Base-by-base conservation (phyloP, 1,140 invertebrate species). In the Carposina sasakii region DNA sequence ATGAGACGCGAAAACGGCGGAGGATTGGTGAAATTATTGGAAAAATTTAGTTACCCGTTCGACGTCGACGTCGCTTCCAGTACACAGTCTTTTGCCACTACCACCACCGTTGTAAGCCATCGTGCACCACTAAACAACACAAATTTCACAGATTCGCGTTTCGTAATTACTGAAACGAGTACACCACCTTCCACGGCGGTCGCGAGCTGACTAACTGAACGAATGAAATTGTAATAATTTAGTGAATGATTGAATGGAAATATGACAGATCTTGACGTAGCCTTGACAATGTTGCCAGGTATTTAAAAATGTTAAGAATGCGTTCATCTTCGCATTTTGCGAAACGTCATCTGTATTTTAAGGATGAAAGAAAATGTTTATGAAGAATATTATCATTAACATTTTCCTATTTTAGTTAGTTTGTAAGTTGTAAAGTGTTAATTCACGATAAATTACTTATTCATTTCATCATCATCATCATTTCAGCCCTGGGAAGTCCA, bases 21-120 rank as follows among this genome's bases (percentile, higher is more conserved):
- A 34, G 56, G 55, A 62, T 65, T 63, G 61, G 59, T 63, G 66
- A 74, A 63, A 30, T 16, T 37, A 33, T 36, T 59, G 23, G 30
- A 37, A 42, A 45, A 34, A 53, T 21, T 41, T 28, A 75, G 71
- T 77, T 52, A 85, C 82, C 76, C 82, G 75, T 74, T 85, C 82
- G 21, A 84, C 81, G 56, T 85, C 81, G 43, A 83, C 60, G 53
- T 85, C 83, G 40, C 71, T 79, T 37, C 79, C 77, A 47, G 79
- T 73, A 63, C 83, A 84, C 61, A 85, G 73, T 83, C 81, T 83
- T 63, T 85, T 85, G 67, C 76, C 78, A 81, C 79, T n/a, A n/a
- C n/a, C 68, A 83, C 76, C 81, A 65, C 82, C 82, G 79, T 84
- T 85, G 75, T 83, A 85, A 81, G 82, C 81, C 82, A 85, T 85